Conservation (phyloP, 2,888 invertebrate genomes). For the Coleophora deauratella region DNA sequence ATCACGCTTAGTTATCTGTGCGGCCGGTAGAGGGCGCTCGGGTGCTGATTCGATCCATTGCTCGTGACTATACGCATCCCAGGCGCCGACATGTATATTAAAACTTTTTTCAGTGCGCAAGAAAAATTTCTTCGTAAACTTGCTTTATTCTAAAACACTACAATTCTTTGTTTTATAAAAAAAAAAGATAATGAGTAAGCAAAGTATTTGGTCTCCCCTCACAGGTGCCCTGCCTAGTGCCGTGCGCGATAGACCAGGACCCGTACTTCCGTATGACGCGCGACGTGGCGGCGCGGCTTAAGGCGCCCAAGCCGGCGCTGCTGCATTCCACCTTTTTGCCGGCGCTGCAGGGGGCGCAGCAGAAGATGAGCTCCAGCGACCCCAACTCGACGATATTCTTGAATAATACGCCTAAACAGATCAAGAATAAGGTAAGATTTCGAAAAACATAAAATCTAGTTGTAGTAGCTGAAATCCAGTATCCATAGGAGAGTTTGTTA, state of each 20-base stretch:
- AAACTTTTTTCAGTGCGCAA: too few relatives aligned
- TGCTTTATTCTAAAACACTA: too few relatives aligned
- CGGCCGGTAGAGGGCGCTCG: too few relatives aligned
- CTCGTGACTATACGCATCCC: too few relatives aligned
- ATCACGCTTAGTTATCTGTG: too few relatives aligned
- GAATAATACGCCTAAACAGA: constrained; percentile 95
- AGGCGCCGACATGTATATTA: too few relatives aligned
- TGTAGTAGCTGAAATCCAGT: too few relatives aligned
- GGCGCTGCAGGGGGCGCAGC: constrained; percentile 95
- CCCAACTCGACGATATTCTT: constrained; percentile 94
- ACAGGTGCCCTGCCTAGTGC: constrained; percentile 80
- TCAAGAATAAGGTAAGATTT: constrained; percentile 89
- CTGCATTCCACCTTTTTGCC: constrained; percentile 93
- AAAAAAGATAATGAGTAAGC: too few relatives aligned
- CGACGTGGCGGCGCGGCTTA: constrained; percentile 95
- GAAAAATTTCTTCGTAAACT: too few relatives aligned
- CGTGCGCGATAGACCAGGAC: constrained; percentile 99
- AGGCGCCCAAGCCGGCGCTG: constrained; percentile 90
- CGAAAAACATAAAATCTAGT: not conserved
- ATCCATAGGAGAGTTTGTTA: too few relatives aligned
- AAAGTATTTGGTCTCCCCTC: constrained; percentile 9
- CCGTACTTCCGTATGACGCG: constrained; percentile 99
- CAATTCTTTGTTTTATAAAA: not conserved
- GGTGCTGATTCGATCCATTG: too few relatives aligned
- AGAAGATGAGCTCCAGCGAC: constrained; percentile 99